Evolutionary conservation across 2,888 invertebrate genomes (phyloP).

Genomic region (Meganola albula): DNA sequence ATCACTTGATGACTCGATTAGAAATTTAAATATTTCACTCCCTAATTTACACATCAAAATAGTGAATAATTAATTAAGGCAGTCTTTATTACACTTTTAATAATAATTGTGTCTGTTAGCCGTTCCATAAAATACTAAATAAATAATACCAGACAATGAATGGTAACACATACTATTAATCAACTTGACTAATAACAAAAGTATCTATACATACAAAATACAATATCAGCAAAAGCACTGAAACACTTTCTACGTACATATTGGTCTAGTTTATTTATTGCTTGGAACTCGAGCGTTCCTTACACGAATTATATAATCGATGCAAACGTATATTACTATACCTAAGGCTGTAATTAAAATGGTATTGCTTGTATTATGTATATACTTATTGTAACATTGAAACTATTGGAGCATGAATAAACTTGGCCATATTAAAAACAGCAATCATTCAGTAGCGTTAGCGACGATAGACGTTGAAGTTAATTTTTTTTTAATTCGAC

Average conservation of each 20-base stretch:
- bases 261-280: conserved; percentile 76
- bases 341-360: conserved; percentile 36
- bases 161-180: conserved; percentile 68
- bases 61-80: conserved; percentile 74
- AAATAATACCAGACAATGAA: conserved; percentile 67
- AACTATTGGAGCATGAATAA: conserved; percentile 13
- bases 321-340: conserved; percentile 41
- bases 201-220: conserved; percentile 55
- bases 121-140: conserved; percentile 59
- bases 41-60: conserved; percentile 58
- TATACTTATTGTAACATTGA: conserved; percentile 21
- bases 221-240: conserved; percentile 71
- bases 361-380: conserved; percentile 28
- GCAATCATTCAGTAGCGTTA: too few species aligned
- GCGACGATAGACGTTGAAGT: too few species aligned
- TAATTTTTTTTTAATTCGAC: too few species aligned
- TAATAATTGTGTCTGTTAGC: conserved; percentile 56
- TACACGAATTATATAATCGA: conserved; percentile 53
- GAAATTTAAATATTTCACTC: conserved; percentile 46
- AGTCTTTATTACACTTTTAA: conserved; percentile 73
- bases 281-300: conserved; percentile 46
- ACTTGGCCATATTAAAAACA: too few species aligned
- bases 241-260: conserved; percentile 75
- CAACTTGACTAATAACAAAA: conserved; percentile 58
- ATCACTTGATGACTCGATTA: conserved; percentile 33